These are phyloP conservation scores for Typhlichthys subterraneus DNA, from an alignment of 2,797 vertebrate species.

Conservation along the genomic window DNA sequence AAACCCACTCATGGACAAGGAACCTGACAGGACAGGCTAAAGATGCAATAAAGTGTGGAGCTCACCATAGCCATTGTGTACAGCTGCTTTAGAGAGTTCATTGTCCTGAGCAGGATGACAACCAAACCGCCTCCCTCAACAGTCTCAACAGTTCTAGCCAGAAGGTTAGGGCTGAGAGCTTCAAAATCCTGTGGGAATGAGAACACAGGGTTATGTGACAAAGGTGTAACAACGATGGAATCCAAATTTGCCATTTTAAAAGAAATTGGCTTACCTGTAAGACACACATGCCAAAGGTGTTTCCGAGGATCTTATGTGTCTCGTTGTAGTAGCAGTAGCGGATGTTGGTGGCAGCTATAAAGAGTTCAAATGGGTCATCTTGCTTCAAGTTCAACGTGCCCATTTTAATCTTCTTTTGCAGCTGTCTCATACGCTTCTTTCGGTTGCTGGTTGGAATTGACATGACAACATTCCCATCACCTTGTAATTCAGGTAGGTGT, in stretches of 20 bases:
- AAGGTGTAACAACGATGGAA: neutral
- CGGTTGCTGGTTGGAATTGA: conserved; percentile 81
- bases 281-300: conserved; percentile 96
- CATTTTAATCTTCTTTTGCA: conserved; percentile 96
- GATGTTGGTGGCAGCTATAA: conserved; percentile 95
- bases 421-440: conserved; percentile 96
- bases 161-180: conserved; percentile 92
- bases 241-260: neutral
- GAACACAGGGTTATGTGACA: neutral
- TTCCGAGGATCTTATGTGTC: conserved; percentile 96
- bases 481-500: accelerated
- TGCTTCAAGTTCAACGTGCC: conserved; percentile 91
- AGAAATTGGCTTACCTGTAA: conserved; percentile 82
- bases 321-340: conserved; percentile 99
- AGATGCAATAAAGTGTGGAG: neutral
- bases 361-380: conserved; percentile 96
- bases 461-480: neutral
- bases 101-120: conserved; percentile 89
- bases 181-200: conserved; percentile 87
- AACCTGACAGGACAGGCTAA: neutral
- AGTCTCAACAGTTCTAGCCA: conserved; percentile 94
- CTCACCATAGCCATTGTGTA: conserved; percentile 97
- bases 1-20: neutral
- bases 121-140: conserved; percentile 95
- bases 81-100: conserved; percentile 96